Percentiles rank a stretch among this genome's conserved stretches.
Evolutionary conservation across 2,888 invertebrate genomes (phyloP).

Genomic region (Sisyra nigra): DNA sequence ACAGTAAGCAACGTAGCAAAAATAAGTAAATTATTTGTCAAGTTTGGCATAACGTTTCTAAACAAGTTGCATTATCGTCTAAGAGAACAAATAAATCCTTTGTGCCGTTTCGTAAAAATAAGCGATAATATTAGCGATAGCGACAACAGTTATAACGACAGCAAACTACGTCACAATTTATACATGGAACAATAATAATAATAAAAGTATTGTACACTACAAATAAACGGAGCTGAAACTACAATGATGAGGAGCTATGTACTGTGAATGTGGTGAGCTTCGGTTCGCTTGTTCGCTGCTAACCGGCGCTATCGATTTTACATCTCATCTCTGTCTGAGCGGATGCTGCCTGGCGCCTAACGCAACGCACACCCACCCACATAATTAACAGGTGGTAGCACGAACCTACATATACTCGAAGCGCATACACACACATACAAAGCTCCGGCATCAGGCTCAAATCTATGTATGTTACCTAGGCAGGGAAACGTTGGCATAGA

Average conservation of each 20-base stretch:
- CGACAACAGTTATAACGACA: background rate
- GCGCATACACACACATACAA: too few relatives aligned
- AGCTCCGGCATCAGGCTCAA: too few relatives aligned
- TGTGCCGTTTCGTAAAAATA: background rate
- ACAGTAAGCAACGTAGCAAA: constrained; percentile 38
- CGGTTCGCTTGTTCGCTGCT: background rate
- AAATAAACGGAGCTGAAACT: background rate
- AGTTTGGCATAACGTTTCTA: constrained; percentile 29
- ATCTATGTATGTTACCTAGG: too few relatives aligned
- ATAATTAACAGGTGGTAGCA: too few relatives aligned
- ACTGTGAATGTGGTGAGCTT: background rate
- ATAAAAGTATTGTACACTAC: background rate
- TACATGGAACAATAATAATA: background rate
- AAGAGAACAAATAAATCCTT: background rate
- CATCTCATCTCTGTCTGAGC: constrained; percentile 5
- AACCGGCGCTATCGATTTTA: constrained; percentile 5
- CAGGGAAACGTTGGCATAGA: too few relatives aligned
- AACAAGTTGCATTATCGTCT: background rate
- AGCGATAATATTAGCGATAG: background rate
- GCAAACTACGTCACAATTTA: background rate
- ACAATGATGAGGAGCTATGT: background rate
- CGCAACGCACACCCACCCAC: too few relatives aligned
- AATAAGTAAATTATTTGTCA: constrained; percentile 39
- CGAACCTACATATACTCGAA: too few relatives aligned
- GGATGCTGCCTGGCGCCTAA: constrained; percentile 7